Evolutionary conservation across 2,888 invertebrate species (phyloP), one percentile per base, ranked within the genome.

Genomic region (Bedellia somnulentella): DNA sequence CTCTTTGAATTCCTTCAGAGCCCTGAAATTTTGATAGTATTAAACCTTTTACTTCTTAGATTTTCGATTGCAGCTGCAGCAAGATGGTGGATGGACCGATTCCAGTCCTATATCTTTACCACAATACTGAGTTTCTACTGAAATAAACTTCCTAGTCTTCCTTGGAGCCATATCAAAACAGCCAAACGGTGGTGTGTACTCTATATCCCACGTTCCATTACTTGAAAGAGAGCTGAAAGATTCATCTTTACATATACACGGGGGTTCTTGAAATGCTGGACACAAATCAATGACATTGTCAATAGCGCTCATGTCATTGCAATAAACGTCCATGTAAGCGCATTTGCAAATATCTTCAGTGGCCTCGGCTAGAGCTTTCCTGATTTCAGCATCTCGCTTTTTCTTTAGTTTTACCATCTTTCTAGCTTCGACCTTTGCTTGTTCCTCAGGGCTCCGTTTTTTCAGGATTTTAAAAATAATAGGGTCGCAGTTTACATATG

Each of bases 171-270:
- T 71, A 39, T 80, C 81, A 29, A 85, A 82, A 22, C 85, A 71
- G 1, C 83, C 86, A 24, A 83, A 85, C 0, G 86, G 86, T 1
- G 86, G 85, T 0, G 85, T 86, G 30, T 86, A 85, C 35, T 85
- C 85, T 23, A 86, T 83, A 43, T 86, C 85, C 57, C 84, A 78
- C 33, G 85, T 85, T 2, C 80, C 81, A 35, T 84, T 83, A 31
- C 79, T 78, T 0, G 79, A 78, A 2, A 71, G 37, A 6, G 71
- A 70, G 37, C 71, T 70, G 10, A 71, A 33, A 1, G 70, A 70
- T 39, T 70, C 66, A 10, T 56, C 60, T 25, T 57, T 43, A 27
- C 76, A 75, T 9, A 70, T 32, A 31, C 75, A 76, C 1, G 57
- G 66, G 0, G 73, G 71, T 15, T 70, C 73, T 35, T 66, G 67